Evolutionary conservation across 1,140 invertebrate genomes (phyloP), one percentile per base, ranked within the genome.

Genomic region (Bilobella aurantiaca): DNA sequence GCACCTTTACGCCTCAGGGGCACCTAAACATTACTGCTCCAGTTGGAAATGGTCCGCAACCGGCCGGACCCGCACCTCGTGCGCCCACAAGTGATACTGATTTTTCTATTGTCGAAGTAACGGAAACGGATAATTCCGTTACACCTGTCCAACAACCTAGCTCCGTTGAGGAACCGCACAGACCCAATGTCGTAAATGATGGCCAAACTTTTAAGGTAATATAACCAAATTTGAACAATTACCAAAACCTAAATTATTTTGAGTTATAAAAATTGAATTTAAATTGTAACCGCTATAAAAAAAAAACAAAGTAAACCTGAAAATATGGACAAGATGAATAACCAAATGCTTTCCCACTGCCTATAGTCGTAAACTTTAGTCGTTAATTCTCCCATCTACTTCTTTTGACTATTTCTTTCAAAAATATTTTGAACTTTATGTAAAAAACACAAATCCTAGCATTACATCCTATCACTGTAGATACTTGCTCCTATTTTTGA

Each of bases 1-100:
- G 84, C 0, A 79, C 80, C n/a, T 73, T 86, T 57, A 84, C 81
- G 21, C 79, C 82, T n/a, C 85, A 85, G 69, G 83, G 84, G 1
- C 77, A 86, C 1, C 74, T 87, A n/a, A 79, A 77, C 0, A 79
- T 87, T 18, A 76, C 78, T 1, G 85, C 82, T 23, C 83, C 83
- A 0, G 84, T 12, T 3, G 29, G 2, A 8, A 58, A 58, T 14
- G 46, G 81, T 86, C n/a, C 86, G 86, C 61, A 68, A 82, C 0
- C 79, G n/a, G n/a, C n/a, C n/a, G 85, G 5, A 81, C 82, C 57
- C 87, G 86, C 66, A 76, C 80, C 16, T 8, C 34, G 18, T 8
- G 34, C 18, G 18, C 34, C 34, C 18, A 18, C 34, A 12, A 8
- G 8, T 42, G 23, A 53, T 18, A 23, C 21, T 3, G 49, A 53